These are phyloP conservation scores for Myanophis thanlyinensis DNA, from an alignment of 2,113 vertebrate species.

Conservation along the genomic window DNA sequence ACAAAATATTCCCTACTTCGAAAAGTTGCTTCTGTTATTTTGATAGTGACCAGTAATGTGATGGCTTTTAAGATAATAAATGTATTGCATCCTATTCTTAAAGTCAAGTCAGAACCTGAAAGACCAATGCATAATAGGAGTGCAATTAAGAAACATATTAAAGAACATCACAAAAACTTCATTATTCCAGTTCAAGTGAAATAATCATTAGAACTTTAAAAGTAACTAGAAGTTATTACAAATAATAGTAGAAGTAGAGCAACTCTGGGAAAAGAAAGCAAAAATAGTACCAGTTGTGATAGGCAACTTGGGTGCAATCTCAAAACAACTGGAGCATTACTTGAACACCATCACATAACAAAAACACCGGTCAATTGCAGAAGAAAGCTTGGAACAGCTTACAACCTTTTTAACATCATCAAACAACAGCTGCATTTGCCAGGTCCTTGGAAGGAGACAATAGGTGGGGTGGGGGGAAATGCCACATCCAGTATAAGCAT, in stretches of 20 bases:
- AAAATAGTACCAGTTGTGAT: neutral
- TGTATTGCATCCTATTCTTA: neutral
- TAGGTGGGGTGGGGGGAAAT: fast-evolving
- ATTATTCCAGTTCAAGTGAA: neutral
- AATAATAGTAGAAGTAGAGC: neutral
- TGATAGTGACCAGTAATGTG: neutral
- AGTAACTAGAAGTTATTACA: neutral
- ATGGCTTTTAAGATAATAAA: neutral
- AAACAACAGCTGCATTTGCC: neutral
- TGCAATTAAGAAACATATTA: neutral
- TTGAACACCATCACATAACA: neutral
- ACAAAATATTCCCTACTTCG: neutral
- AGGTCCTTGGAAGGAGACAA: neutral
- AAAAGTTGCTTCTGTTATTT: neutral
- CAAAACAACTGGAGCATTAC: neutral
- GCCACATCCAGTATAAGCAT: neutral
- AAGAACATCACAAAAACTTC: neutral
- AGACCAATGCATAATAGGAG: neutral
- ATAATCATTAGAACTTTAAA: neutral
- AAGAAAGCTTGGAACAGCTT: neutral
- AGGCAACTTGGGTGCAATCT: neutral
- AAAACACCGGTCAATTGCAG: neutral
- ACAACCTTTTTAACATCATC: neutral
- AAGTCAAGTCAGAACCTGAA: neutral
- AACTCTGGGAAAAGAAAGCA: neutral